Evolutionary conservation across 2,113 vertebrate species (phyloP).

Genomic region (Redunca redunca): DNA sequence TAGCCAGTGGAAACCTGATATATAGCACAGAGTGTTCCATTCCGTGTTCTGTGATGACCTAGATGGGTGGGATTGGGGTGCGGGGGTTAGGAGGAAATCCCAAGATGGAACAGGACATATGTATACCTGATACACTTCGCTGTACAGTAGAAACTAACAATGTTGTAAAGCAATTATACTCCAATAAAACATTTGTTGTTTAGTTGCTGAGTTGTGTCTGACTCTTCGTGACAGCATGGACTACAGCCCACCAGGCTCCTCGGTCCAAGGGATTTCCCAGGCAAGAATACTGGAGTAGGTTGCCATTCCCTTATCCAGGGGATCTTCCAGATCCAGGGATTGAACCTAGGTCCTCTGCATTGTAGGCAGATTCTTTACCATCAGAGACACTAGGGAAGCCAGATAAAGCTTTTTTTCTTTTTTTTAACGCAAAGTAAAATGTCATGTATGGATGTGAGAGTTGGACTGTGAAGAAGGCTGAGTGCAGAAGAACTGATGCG

Average conservation of each 20-base stretch:
- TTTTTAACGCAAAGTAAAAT: not conserved
- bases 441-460: too few species aligned
- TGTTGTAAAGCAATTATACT: not conserved
- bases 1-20: not conserved
- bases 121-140: not conserved
- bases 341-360: not conserved
- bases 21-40: accelerated
- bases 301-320: not conserved
- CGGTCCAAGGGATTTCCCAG: not conserved
- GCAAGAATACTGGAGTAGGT: not conserved
- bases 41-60: not conserved
- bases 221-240: not conserved
- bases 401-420: not conserved
- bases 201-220: not conserved
- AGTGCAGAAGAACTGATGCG: accelerated
- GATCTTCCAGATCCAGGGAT: not conserved
- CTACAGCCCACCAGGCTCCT: not conserved
- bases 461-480: too few species aligned
- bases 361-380: not conserved
- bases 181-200: not conserved
- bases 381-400: not conserved
- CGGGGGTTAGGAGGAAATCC: not conserved
- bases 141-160: not conserved
- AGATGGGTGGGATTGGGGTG: not conserved
- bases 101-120: not conserved